Evolutionary conservation across 2,797 vertebrate species (phyloP), one percentile per base, ranked within the genome.

Genomic region (Melanotaenia nigrans): DNA sequence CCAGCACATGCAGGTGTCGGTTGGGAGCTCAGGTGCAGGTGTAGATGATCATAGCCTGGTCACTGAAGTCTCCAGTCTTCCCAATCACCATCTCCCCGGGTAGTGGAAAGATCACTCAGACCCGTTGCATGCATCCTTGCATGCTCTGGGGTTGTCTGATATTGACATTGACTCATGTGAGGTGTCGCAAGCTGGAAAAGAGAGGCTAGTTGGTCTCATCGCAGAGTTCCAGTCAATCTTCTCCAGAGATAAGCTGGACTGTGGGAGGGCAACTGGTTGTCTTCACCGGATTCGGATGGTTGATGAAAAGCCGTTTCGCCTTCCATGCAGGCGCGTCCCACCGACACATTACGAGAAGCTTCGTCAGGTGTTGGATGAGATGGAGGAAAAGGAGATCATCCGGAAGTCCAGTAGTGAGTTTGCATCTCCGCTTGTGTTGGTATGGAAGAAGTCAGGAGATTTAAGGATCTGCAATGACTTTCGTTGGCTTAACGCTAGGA

Each of bases 301-400:
- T 2, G 45, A 61, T 38, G 57, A 38, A 5, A 45, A 20, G 5
- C 67, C 45, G 3, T 40, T 69, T 13, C 24, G 1, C 10, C 25
- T 70, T 11, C 47, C 35, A n/a, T 70, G 58, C 30, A 38, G 36
- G 13, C 24, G 49, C 7, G 5, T 70, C 13, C 67, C 67, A 32
- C 47, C 47, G 0, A 70, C 57, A 10, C 49, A 54, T n/a, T 70
- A 70, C n/a, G 24, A 61, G 10, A 61, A 69, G 20, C 22, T 68
- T 2, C 11, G 57, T 4, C n/a, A 60, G 24, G 25, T n/a, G n/a
- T n/a, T n/a, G n/a, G n/a, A 69, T 20, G 55, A 68, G 22, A 68
- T 61, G 57, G 57, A 69, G 18, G 66, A 68, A 20, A 1, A 3
- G 10, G 66, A 51, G 6, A 60, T 60, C 16, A 60, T 51, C 11